These are phyloP conservation scores for Porites lobata DNA, from an alignment of 92 coral and sea anemone genomes.

Conservation along the genomic window DNA sequence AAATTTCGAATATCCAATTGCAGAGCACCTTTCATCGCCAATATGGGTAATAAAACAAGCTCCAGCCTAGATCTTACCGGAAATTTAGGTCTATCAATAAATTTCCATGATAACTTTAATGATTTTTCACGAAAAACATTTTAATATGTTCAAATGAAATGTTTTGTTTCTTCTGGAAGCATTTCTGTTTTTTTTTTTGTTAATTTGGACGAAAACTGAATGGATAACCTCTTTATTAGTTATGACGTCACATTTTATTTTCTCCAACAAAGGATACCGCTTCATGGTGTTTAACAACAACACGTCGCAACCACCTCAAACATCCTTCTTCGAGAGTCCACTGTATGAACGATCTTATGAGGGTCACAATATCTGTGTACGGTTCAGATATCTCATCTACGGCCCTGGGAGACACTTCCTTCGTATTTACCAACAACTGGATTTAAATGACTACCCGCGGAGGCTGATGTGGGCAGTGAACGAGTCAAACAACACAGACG, in stretches of 20 bases:
- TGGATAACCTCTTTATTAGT: no score
- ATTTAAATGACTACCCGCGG: constrained; percentile 38
- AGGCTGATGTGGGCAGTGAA: constrained; percentile 71
- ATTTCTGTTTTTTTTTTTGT: no score
- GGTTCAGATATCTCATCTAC: constrained; percentile 70
- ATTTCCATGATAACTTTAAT: no score
- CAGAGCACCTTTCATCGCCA: no score
- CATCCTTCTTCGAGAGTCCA: constrained; percentile 60
- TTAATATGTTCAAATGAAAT: no score
- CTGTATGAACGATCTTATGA: constrained; percentile 56
- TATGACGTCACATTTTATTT: not conserved
- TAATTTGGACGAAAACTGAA: no score
- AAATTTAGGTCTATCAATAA: no score
- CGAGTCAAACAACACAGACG: constrained; percentile 49
- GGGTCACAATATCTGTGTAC: constrained; percentile 63
- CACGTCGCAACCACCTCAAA: constrained; percentile 7
- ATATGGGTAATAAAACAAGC: no score
- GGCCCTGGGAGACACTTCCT: constrained; percentile 66
- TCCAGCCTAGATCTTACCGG: no score
- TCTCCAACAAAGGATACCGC: constrained; percentile 18
- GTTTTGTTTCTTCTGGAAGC: no score
- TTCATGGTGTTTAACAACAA: constrained; percentile 9
- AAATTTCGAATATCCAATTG: no score
- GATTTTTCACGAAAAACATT: no score
- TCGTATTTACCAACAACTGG: constrained; percentile 63